Evolutionary conservation across 2,797 vertebrate species (phyloP).

Genomic region (Pyrocephalus nanus): DNA sequence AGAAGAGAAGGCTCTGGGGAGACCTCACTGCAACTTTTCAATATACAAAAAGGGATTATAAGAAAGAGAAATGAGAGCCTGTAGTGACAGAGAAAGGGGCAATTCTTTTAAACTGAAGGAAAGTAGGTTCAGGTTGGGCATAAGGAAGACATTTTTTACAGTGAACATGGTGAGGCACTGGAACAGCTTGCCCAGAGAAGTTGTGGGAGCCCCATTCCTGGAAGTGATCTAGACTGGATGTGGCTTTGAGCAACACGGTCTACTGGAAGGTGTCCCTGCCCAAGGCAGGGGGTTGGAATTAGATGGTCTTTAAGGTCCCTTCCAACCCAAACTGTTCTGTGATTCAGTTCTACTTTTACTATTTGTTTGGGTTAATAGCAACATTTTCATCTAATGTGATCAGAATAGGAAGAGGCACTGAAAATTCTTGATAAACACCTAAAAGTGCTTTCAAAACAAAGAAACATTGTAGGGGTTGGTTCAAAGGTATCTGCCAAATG

Average conservation of each 20-base stretch:
- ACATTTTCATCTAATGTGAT: neutral
- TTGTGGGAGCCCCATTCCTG: neutral
- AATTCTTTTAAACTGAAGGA: neutral
- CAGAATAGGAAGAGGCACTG: neutral
- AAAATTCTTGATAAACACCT: neutral
- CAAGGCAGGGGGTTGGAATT: neutral
- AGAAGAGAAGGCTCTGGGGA: neutral
- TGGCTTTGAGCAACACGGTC: neutral
- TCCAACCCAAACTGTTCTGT: neutral
- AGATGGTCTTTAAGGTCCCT: neutral
- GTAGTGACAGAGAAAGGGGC: neutral
- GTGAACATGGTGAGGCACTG: neutral
- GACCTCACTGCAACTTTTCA: neutral
- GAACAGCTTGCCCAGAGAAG: neutral
- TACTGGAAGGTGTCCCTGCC: neutral
- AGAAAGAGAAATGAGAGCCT: neutral
- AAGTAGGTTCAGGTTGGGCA: rapidly evolving
- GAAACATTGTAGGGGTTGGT: neutral
- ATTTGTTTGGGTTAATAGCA: neutral
- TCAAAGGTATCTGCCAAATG: neutral
- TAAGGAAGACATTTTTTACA: neutral
- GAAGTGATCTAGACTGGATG: neutral
- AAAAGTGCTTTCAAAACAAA: neutral
- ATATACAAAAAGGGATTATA: neutral
- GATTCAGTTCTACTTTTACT: neutral